Evolutionary conservation across 2,113 vertebrate genomes (phyloP).

Genomic region (Spea bombifrons): DNA sequence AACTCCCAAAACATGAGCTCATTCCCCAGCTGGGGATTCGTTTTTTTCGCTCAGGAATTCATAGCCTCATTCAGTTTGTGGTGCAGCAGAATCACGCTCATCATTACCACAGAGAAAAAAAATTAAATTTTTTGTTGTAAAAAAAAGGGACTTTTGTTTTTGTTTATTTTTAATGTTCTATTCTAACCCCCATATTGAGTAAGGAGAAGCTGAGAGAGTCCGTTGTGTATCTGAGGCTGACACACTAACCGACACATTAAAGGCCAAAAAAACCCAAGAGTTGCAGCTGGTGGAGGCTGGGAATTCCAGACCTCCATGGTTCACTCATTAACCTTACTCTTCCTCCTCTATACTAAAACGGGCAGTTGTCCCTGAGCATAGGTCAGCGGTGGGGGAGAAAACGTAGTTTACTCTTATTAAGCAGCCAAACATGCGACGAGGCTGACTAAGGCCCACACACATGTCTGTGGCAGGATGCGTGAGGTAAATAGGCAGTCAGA

Average conservation of each 20-base stretch:
- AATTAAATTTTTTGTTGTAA: background rate
- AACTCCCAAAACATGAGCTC: constrained; percentile 43
- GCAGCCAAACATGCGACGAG: constrained; percentile 38
- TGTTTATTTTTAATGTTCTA: constrained; percentile 28
- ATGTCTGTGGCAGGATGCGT: constrained; percentile 43
- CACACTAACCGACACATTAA: background rate
- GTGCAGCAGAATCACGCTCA: constrained; percentile 30
- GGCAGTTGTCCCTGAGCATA: constrained; percentile 22
- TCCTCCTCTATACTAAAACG: constrained; percentile 36
- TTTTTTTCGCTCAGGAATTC: constrained; percentile 31
- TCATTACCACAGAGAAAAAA: constrained; percentile 40
- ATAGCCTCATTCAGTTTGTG: constrained; percentile 45
- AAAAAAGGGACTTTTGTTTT: background rate
- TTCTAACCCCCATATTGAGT: constrained; percentile 31
- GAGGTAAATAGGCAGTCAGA: constrained; percentile 31
- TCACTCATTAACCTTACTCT: constrained; percentile 20
- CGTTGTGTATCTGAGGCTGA: constrained; percentile 18
- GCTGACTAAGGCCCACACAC: constrained; percentile 38
- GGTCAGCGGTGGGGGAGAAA: constrained; percentile 24
- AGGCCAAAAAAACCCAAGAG: constrained; percentile 18
- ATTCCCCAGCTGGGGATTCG: constrained; percentile 45
- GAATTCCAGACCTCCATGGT: constrained; percentile 23
- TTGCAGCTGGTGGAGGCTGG: constrained; percentile 36
- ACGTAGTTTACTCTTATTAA: constrained; percentile 16
- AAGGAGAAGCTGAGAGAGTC: constrained; percentile 12